These are phyloP conservation scores for Cinclus mexicanus DNA, from an alignment of 2,113 vertebrate genomes.

Conservation along the genomic window DNA sequence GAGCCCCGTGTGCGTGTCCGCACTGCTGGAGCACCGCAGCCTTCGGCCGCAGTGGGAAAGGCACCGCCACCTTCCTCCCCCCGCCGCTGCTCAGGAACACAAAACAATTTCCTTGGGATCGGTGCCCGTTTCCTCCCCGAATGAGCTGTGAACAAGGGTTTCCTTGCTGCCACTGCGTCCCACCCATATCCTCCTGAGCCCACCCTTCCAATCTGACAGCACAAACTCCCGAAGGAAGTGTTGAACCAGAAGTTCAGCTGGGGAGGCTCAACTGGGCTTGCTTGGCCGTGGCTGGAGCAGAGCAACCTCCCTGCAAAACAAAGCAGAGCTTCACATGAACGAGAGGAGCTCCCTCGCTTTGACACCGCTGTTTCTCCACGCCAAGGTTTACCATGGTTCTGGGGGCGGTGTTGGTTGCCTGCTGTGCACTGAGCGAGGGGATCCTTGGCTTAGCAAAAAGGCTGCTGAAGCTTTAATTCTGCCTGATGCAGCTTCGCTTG, in stretches of 20 bases:
- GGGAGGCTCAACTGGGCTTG: neutral
- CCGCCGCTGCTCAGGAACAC: conserved; percentile 72
- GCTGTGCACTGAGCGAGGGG: neutral
- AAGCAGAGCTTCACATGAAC: neutral
- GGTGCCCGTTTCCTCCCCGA: conserved; percentile 66
- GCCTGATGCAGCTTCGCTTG: neutral
- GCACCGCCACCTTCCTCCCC: neutral
- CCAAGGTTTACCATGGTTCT: neutral
- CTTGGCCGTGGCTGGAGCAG: neutral
- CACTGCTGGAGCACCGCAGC: neutral
- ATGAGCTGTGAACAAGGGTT: conserved; percentile 55
- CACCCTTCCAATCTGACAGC: conserved; percentile 51
- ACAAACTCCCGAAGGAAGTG: neutral
- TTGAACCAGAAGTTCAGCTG: neutral
- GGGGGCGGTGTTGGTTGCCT: neutral
- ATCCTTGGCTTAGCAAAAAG: neutral
- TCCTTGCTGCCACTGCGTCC: conserved; percentile 58
- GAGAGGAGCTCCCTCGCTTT: neutral
- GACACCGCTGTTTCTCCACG: neutral
- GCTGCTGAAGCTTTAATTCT: neutral
- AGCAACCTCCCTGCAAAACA: neutral
- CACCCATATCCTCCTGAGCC: conserved; percentile 70
- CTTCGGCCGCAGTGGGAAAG: too few species aligned
- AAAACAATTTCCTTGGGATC: conserved; percentile 68
- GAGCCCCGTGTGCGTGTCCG: neutral